Evolutionary conservation across 2,797 vertebrate genomes (phyloP).

Genomic region (Cryptoblepharus egeriae): DNA sequence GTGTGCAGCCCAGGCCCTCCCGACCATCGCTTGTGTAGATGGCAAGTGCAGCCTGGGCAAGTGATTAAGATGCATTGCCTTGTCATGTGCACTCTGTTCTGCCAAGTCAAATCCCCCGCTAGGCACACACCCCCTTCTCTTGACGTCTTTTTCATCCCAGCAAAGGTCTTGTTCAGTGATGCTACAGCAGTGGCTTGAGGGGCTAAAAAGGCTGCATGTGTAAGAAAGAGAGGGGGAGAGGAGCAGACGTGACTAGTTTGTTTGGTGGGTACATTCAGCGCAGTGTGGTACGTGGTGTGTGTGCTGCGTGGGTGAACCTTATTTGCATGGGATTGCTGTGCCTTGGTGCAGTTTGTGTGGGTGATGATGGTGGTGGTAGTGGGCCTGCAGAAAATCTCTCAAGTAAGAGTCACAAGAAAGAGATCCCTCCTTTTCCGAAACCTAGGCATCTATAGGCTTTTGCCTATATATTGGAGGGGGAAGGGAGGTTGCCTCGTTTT

Average conservation of each 20-base stretch:
- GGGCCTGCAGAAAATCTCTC: not conserved
- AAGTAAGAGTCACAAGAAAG: not conserved
- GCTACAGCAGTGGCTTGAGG: not conserved
- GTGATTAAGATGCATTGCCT: slow-evolving; percentile 26
- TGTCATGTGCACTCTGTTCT: not conserved
- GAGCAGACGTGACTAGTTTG: accelerated
- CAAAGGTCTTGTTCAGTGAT: slow-evolving; percentile 6
- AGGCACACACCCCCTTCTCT: not conserved
- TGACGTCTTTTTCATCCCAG: not conserved
- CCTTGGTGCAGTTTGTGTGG: not conserved
- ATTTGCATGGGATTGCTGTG: slow-evolving; percentile 1
- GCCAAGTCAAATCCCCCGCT: not conserved
- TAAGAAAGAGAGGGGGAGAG: not conserved
- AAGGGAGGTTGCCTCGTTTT: not conserved
- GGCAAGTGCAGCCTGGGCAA: slow-evolving; percentile 37
- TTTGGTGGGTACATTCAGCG: not conserved
- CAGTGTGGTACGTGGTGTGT: not conserved
- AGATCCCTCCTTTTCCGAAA: not conserved
- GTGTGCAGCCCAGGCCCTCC: slow-evolving; percentile 7
- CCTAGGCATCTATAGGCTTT: accelerated
- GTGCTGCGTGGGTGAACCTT: slow-evolving; percentile 15
- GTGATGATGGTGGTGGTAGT: not conserved
- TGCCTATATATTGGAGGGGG: slow-evolving; percentile 9
- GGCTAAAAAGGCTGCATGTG: not conserved
- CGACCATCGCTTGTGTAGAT: slow-evolving; percentile 34